phyloP scores from a whole-genome alignment of 2,888 invertebrate species.

The Steromphala cineraria region DNA sequence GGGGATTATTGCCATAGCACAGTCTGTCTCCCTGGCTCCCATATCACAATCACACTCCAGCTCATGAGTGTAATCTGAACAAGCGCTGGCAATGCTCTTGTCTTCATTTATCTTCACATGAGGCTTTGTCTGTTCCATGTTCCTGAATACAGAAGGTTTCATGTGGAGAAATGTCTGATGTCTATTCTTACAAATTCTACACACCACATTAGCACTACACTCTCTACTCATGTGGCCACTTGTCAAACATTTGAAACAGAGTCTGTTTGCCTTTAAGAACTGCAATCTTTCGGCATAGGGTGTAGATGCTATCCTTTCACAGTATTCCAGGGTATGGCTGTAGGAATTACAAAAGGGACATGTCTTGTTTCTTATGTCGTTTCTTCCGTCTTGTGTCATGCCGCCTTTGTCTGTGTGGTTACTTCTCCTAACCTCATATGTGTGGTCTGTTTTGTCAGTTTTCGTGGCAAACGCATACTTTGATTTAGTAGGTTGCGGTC shows the following conservation, averaged over 20 bases:
- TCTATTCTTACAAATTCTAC: slow-evolving; percentile 7
- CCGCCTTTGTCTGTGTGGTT: too few relatives aligned
- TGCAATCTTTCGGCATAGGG: background rate
- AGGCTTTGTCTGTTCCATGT: too few relatives aligned
- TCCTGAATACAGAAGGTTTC: background rate
- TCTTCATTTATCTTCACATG: too few relatives aligned
- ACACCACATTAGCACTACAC: background rate
- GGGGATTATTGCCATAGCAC: slow-evolving; percentile 28
- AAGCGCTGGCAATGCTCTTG: too few relatives aligned
- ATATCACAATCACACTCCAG: background rate
- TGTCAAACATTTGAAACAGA: slow-evolving; percentile 24
- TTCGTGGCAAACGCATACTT: background rate
- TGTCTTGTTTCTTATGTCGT: too few relatives aligned
- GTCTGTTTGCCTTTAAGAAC: background rate
- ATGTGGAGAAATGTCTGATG: slow-evolving; percentile 21
- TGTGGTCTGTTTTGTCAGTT: too few relatives aligned
- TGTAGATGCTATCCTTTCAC: too few relatives aligned
- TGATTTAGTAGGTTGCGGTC: background rate
- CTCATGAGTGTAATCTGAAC: background rate
- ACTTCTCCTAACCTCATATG: too few relatives aligned
- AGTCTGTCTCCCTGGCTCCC: slow-evolving; percentile 11
- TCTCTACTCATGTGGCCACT: background rate
- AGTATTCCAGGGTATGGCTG: too few relatives aligned
- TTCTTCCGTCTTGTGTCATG: too few relatives aligned
- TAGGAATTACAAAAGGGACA: too few relatives aligned